Evolutionary conservation across 2,888 invertebrate species (phyloP), one percentile per base, ranked within the genome.

Genomic region (Philopedon plagiatum): DNA sequence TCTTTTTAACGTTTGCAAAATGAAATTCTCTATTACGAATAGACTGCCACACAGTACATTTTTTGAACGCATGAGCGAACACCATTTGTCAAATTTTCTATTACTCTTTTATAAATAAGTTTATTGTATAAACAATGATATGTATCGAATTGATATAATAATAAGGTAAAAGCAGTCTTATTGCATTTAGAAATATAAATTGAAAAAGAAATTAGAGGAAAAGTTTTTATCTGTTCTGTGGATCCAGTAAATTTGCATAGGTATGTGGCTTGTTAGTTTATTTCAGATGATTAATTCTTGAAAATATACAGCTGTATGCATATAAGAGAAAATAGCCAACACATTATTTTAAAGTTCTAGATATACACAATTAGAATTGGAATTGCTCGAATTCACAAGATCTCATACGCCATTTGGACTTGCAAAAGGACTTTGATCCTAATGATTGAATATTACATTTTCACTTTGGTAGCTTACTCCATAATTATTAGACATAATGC

Each of bases 1-100:
- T n/a, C n/a, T n/a, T n/a, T n/a, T n/a, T n/a, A n/a, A n/a, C n/a
- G n/a, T n/a, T n/a, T n/a, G n/a, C 1, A 5, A 11, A 3, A 11
- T 32, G 2, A 32, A 32, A 32, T 32, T 32, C 5, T 32, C 7
- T 32, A 9, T 32, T 32, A 11, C 2, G 0, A 41, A 18, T 18
- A 18, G 19, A 19, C 26, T 26, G 1, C 11, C 13, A 39, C 11
- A 37, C 9, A 4, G 9, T 58, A n/a, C n/a, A n/a, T n/a, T n/a
- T 58, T 23, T 21, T 21, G 13, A 9, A 46, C n/a, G 29, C 62
- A 46, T 34, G 19, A 62, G 18, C 34, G 46, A 32, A 62, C 34
- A 62, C 34, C 32, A 62, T 62, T 62, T 62, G 49, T 62, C 62
- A 62, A 62, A 34, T 62, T 13, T 62, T 62, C 62, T 29, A 32